Evolutionary conservation across 2,797 vertebrate species (phyloP).

Genomic region (Furcifer pardalis): DNA sequence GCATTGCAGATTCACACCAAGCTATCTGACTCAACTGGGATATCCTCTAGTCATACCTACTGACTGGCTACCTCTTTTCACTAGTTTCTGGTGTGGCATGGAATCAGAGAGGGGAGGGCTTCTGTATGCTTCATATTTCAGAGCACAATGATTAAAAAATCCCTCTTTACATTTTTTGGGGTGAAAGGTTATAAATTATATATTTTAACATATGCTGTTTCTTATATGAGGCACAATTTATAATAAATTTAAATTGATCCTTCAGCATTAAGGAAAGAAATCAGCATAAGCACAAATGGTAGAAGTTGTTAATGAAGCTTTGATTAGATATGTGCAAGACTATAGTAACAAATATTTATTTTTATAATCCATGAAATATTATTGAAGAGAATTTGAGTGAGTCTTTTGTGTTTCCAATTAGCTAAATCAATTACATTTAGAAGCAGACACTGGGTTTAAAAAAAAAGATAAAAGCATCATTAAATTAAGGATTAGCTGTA

Average conservation of each 20-base stretch:
- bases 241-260: not conserved
- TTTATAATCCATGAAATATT: constrained; percentile 1
- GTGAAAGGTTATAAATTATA: not conserved
- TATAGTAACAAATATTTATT: not conserved
- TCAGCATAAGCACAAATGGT: not conserved
- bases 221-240: not conserved
- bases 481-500: constrained; percentile 4
- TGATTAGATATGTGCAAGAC: not conserved
- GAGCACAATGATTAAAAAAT: not conserved
- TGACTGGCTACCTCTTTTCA: not conserved
- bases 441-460: no score
- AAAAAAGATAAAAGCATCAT: constrained; percentile 7
- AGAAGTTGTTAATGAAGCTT: no score
- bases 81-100: no score
- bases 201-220: not conserved
- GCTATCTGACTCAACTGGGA: no score
- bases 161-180: not conserved
- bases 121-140: not conserved
- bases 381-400: not conserved
- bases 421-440: constrained; percentile 13
- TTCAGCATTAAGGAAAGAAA: not conserved
- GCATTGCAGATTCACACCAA: no score
- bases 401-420: constrained; percentile 11
- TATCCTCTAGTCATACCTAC: no score
- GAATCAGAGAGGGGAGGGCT: no score